A percentile compares a stretch with the other conserved stretches of the same genome.
phyloP scores from a whole-genome alignment of 2,797 vertebrate species.

The Hippopotamyrus pictus region DNA sequence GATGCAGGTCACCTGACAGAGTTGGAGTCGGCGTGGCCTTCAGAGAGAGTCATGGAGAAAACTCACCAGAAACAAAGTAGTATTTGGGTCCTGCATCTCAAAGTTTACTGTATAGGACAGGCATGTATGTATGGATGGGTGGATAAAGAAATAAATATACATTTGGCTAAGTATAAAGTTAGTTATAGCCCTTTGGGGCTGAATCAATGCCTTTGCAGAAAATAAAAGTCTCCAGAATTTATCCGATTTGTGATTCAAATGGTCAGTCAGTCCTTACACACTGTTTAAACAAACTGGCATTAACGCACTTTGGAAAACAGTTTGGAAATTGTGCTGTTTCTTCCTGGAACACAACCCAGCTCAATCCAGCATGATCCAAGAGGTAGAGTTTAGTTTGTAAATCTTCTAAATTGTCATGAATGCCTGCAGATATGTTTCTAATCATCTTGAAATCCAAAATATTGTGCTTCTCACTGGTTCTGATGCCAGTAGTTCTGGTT shows the following conservation, averaged over 20 bases:
- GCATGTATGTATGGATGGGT: not conserved
- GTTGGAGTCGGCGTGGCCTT: not conserved
- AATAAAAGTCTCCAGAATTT: not conserved
- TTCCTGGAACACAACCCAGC: not conserved
- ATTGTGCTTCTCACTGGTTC: not conserved
- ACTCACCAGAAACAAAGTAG: not conserved
- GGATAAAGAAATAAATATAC: not conserved
- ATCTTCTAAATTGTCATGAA: not conserved
- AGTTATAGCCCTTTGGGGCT: not conserved
- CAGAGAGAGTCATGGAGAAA: not conserved
- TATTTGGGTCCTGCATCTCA: not conserved
- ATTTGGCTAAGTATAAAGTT: not conserved
- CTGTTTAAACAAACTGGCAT: not conserved
- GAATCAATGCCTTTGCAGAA: not conserved
- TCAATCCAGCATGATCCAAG: not conserved
- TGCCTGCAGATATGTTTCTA: not conserved
- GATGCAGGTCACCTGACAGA: not conserved
- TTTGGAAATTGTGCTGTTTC: not conserved
- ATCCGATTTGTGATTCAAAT: not conserved
- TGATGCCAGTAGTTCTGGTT: not conserved
- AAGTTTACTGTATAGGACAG: not conserved
- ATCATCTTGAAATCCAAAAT: conserved; percentile 2
- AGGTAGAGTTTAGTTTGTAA: not conserved
- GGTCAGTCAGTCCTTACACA: not conserved
- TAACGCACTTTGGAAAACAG: not conserved